Base-by-base conservation (phyloP, 2,888 invertebrate species). In the Muscina levida region DNA sequence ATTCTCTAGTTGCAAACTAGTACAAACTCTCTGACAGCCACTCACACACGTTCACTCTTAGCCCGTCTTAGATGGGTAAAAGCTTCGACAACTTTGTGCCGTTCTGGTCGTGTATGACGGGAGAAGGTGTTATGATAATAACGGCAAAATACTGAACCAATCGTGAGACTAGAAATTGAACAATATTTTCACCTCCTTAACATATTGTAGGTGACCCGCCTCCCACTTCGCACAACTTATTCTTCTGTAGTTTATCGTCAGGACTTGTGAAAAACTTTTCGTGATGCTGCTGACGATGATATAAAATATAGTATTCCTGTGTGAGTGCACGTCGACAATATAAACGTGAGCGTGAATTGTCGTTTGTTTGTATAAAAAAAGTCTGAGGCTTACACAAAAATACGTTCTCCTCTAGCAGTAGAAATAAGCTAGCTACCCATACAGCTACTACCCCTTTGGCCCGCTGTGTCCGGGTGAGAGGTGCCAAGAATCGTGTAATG, bases 391-490 rank as follows among this genome's bases (percentile, higher is more conserved):
- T 71, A 59, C 79, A 76, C 13, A 66, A 72, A 76, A 72, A 73
- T 57, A 51, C 22, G n/a, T 24, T 66, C n/a, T 15, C n/a, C 51
- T 59, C 11, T 11, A 44, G 46, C 37, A 31, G 37, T 44, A 51
- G 67, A 10, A 24, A 46, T 62, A 42, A 19, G 19, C 56, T 37
- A 5, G 17, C 44, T 56, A 4, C 24, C 57, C 8, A 5, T 31
- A 5, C 31, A 31, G 31, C 8, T 31, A 5, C 31, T 5, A 5
- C 31, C 53, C n/a, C n/a, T n/a, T n/a, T n/a, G n/a, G n/a, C n/a
- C 59, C 24, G 26, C 72, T 71, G n/a, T n/a, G n/a, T n/a, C 77
- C 72, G 59, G 65, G 82, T 71, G 22, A 56, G 81, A 77, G 82
- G 74, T 74, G 73, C 72, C 70, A 31, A 31, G 4, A 31, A 5